phyloP scores from a whole-genome alignment of 2,888 invertebrate genomes.

The Troilus luridus region DNA sequence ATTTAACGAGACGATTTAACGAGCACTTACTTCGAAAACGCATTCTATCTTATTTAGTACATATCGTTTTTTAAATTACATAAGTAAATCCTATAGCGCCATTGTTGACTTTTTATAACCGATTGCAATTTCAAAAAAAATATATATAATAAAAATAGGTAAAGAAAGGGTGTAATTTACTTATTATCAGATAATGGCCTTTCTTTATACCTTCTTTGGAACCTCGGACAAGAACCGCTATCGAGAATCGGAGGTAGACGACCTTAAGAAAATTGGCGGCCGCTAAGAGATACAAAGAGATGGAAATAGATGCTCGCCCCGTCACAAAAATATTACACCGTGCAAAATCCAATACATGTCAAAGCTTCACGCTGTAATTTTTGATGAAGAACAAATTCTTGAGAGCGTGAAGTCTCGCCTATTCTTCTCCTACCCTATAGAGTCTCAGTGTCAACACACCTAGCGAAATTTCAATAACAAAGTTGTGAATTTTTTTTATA shows the following conservation, averaged over 20 bases:
- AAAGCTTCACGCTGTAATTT: constrained; percentile 53
- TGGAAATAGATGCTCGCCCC: constrained; percentile 29
- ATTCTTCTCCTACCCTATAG: background rate
- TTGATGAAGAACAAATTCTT: constrained; percentile 51
- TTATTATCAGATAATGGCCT: background rate
- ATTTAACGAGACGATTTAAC: too few species aligned
- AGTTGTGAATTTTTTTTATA: background rate
- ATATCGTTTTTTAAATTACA: background rate
- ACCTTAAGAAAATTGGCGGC: constrained; percentile 28
- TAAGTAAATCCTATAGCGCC: background rate
- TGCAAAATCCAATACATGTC: constrained; percentile 57
- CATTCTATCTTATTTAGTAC: too few species aligned
- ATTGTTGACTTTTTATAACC: background rate
- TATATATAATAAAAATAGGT: background rate
- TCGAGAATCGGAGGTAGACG: constrained; percentile 2
- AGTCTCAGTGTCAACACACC: background rate
- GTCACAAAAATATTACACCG: constrained; percentile 43
- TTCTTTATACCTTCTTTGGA: constrained; percentile 10
- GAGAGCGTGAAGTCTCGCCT: constrained; percentile 32
- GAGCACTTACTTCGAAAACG: too few species aligned
- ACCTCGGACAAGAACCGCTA: background rate
- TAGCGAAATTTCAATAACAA: background rate
- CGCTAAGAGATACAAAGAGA: constrained; percentile 40
- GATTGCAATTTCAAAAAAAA: background rate
- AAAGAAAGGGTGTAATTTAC: constrained; percentile 1